phyloP scores from a whole-genome alignment of 2,888 invertebrate genomes.

The Epistrophe grossulariae region DNA sequence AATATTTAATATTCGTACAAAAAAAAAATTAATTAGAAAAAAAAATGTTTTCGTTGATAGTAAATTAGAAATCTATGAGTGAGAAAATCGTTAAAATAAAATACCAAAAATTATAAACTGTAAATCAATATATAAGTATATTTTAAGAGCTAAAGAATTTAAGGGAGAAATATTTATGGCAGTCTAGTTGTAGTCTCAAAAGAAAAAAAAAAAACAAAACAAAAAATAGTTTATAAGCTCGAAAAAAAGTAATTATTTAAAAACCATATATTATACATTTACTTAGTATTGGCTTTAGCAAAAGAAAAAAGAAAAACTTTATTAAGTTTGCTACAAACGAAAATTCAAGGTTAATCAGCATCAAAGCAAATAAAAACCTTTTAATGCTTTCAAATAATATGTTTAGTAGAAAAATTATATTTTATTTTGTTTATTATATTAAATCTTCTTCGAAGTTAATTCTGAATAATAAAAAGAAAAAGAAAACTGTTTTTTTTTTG shows the following conservation, averaged over 20 bases:
- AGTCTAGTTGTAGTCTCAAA: slow-evolving; percentile 3
- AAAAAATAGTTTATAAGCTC: slow-evolving; percentile 53
- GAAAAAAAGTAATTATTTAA: slow-evolving; percentile 44
- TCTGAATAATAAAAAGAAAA: slow-evolving; percentile 58
- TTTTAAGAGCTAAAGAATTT: slow-evolving; percentile 44
- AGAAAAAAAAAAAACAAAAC: neutral
- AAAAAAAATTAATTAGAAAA: slow-evolving; percentile 5
- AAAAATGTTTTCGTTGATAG: slow-evolving; percentile 39
- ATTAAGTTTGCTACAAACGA: slow-evolving; percentile 21
- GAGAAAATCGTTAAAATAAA: slow-evolving; percentile 60
- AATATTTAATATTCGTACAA: slow-evolving; percentile 19
- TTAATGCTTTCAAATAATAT: slow-evolving; percentile 37
- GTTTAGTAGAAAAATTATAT: slow-evolving; percentile 45
- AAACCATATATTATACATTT: slow-evolving; percentile 37
- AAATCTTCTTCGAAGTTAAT: slow-evolving; percentile 65
- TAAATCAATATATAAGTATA: slow-evolving; percentile 18
- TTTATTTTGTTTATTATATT: slow-evolving; percentile 65
- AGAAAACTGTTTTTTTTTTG: slow-evolving; percentile 20
- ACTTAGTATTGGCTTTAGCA: slow-evolving; percentile 40
- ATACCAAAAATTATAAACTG: slow-evolving; percentile 18
- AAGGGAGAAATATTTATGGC: slow-evolving; percentile 36
- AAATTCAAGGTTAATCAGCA: slow-evolving; percentile 41
- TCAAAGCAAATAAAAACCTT: slow-evolving; percentile 11
- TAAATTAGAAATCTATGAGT: slow-evolving; percentile 70
- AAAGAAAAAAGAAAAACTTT: slow-evolving; percentile 3